Evolutionary conservation across 2,113 vertebrate species (phyloP), one percentile per base, ranked within the genome.

Genomic region (Neolamprologus modestus): DNA sequence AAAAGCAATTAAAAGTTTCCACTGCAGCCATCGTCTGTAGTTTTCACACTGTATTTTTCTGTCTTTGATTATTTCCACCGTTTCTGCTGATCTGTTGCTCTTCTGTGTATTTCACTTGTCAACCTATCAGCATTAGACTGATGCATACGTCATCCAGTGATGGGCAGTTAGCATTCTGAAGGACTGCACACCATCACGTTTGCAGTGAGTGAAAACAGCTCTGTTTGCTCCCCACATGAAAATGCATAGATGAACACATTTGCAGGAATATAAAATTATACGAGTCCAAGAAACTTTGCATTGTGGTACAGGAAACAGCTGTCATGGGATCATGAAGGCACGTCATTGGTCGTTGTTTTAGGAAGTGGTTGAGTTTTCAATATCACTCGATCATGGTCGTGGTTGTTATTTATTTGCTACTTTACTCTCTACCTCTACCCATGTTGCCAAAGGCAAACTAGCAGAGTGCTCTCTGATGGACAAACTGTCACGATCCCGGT

Each of bases 41-140:
- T 31, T 59, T 31, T 31, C 26, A 59, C 14, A 59, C 26, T 6
- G 14, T 28, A 17, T 31, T 17, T 31, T 57, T 59, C 0, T 59
- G 57, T 59, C 2, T 31, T 59, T 59, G 55, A 59, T 59, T 5
- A 17, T 31, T 31, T 0, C 8, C 54, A 0, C 24, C 8, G 6
- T 1, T 6, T 33, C 9, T 61, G 8, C 6, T 63, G 59, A n/a
- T 63, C 59, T 35, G 59, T 63, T 19, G 17, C 31, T n/a, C 59
- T 35, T 33, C 28, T 63, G 28, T 33, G 28, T 63, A 63, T 63
- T 63, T 19, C 59, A 63, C 59, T 63, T 63, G 59, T 63, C 59
- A 35, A 63, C 31, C 59, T n/a, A n/a, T 63, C 17, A 19, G 31
- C 31, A 35, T 63, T 63, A 7, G 59, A 63, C 9, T 63, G 31